These are phyloP conservation scores for Meandrusa payeni DNA, from an alignment of 2,888 invertebrate genomes.

Conservation along the genomic window DNA sequence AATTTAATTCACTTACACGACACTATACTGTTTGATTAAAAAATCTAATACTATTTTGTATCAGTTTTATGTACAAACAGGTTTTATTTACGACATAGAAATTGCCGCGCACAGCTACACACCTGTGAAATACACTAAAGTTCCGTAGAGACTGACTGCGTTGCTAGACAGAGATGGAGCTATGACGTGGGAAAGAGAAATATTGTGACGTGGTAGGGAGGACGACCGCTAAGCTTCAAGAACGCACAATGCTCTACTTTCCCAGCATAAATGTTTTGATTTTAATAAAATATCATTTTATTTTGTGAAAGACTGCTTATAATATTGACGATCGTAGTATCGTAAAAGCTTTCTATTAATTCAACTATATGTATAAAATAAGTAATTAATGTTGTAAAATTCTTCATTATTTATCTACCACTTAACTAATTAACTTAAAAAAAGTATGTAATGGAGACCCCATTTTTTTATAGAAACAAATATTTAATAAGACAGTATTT, in stretches of 20 bases:
- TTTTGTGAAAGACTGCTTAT: too few species aligned
- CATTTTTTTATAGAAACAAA: not conserved
- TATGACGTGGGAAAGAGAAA: constrained; percentile 63
- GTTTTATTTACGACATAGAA: constrained; percentile 60
- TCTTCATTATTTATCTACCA: too few species aligned
- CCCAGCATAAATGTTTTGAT: constrained; percentile 35
- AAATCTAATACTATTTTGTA: not conserved
- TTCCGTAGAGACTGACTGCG: constrained; percentile 69
- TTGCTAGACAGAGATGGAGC: constrained; percentile 60
- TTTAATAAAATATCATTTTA: constrained; percentile 29
- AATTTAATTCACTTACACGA: constrained; percentile 32
- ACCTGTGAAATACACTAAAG: constrained; percentile 59
- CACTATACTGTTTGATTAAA: constrained; percentile 18
- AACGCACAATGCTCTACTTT: constrained; percentile 61
- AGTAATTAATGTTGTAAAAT: too few species aligned
- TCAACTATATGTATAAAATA: too few species aligned
- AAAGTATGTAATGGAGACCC: too few species aligned
- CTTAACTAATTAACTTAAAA: too few species aligned
- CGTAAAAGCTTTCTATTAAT: too few species aligned
- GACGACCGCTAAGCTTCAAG: constrained; percentile 65
- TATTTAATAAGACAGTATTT: too few species aligned
- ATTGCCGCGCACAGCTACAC: constrained; percentile 45
- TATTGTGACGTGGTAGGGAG: constrained; percentile 62
- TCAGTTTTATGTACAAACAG: constrained; percentile 38
- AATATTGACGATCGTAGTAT: too few species aligned